Conservation (phyloP, 2,113 vertebrate genomes). For the Trematocara nigrifrons region DNA sequence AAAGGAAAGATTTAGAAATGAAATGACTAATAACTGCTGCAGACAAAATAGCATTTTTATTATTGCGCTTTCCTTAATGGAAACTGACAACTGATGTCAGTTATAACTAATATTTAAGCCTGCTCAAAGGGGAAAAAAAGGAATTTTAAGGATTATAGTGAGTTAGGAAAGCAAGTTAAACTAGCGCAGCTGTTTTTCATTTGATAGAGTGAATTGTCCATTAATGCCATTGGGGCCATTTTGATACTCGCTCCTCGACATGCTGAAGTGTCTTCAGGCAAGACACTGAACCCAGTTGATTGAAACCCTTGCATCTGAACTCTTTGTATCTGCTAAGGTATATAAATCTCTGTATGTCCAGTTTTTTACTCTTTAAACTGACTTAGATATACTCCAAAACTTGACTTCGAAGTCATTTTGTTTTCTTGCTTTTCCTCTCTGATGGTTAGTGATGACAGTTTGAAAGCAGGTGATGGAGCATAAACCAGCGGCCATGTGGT, state of each 20-base stretch:
- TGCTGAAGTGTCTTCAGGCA: neutral
- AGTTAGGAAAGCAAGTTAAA: neutral
- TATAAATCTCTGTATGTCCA: neutral
- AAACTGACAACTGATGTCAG: neutral
- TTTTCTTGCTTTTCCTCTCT: neutral
- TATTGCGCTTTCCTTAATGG: neutral
- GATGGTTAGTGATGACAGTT: neutral
- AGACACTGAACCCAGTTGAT: neutral
- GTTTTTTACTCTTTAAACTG: neutral
- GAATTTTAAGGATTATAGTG: neutral
- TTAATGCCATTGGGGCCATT: neutral
- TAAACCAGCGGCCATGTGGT: slow-evolving; percentile 19
- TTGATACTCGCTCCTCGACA: neutral
- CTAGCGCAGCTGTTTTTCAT: neutral
- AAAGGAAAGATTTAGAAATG: neutral
- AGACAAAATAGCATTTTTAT: neutral
- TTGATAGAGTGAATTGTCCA: neutral
- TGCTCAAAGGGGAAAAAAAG: neutral
- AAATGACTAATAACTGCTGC: neutral
- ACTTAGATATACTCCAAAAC: neutral
- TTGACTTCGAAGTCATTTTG: neutral
- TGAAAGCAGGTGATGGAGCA: slow-evolving; percentile 7
- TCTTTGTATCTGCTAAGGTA: neutral
- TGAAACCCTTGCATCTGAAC: neutral
- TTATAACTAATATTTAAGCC: neutral